Percentiles rank a stretch among this genome's conserved stretches.
phyloP scores from a whole-genome alignment of 2,888 invertebrate genomes.

The Laothoe populi region DNA sequence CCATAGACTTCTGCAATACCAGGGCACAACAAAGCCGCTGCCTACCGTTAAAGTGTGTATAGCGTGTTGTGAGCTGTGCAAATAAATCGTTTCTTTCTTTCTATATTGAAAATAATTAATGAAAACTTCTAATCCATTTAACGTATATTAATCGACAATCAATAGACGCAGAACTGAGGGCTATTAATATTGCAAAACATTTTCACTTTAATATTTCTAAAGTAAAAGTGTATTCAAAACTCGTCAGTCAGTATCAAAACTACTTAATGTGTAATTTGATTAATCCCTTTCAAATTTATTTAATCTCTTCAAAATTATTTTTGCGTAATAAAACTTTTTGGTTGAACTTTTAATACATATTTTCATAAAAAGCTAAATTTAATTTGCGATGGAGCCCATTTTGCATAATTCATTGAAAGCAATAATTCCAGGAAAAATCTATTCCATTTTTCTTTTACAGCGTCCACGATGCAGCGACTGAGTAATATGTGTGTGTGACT shows the following conservation, averaged over 20 bases:
- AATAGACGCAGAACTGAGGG: slow-evolving; percentile 15
- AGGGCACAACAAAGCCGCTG: too few relatives aligned
- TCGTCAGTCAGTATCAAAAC: slow-evolving; percentile 27
- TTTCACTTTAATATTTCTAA: slow-evolving; percentile 31
- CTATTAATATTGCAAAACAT: slow-evolving; percentile 31
- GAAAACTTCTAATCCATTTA: slow-evolving; percentile 4
- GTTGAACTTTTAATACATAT: background rate
- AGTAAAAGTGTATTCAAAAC: slow-evolving; percentile 25
- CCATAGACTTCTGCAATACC: too few relatives aligned
- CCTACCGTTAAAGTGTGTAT: too few relatives aligned
- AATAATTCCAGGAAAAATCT: too few relatives aligned
- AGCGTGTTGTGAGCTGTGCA: too few relatives aligned
- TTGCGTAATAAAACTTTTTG: background rate
- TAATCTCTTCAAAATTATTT: background rate
- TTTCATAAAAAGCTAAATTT: background rate
- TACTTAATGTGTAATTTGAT: slow-evolving; percentile 31
- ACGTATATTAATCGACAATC: slow-evolving; percentile 12
- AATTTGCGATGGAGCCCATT: too few relatives aligned
- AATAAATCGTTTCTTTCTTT: background rate
- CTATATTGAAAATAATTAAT: background rate
- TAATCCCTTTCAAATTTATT: slow-evolving; percentile 24
- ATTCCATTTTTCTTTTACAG: too few relatives aligned
- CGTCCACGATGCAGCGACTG: too few relatives aligned
- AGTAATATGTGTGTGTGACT: too few relatives aligned
- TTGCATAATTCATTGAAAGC: too few relatives aligned